These are phyloP conservation scores for Zoanthus sansibaricus DNA, from an alignment of 92 coral and sea anemone species.

Conservation along the genomic window DNA sequence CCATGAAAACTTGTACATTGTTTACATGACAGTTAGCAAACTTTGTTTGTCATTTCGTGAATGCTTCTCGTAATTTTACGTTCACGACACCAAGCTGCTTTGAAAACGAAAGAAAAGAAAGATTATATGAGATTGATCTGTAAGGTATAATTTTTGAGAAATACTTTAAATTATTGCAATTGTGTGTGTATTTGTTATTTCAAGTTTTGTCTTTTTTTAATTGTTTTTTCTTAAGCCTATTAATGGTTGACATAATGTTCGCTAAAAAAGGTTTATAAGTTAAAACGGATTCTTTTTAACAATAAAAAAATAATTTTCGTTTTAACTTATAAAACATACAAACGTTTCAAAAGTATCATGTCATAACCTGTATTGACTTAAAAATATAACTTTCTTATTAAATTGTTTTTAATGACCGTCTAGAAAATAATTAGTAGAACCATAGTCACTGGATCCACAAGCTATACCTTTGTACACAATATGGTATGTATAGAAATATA, in stretches of 20 bases:
- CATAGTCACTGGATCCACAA: neutral
- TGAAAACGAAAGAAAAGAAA: neutral
- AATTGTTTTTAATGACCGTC: too few relatives aligned
- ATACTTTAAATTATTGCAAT: neutral
- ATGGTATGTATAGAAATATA: neutral
- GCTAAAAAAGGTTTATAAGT: too few relatives aligned
- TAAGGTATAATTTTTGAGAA: neutral
- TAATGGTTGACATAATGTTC: too few relatives aligned
- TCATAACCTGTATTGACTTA: too few relatives aligned
- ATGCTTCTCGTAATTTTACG: neutral
- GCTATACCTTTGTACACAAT: neutral
- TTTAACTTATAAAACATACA: too few relatives aligned
- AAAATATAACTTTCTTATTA: too few relatives aligned
- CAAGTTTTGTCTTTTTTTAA: neutral
- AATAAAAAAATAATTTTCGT: too few relatives aligned
- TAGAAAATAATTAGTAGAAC: neutral
- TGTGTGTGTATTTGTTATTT: neutral
- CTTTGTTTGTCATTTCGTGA: conserved; percentile 30
- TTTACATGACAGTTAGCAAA: too few relatives aligned
- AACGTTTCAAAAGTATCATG: too few relatives aligned
- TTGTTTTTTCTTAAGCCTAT: neutral
- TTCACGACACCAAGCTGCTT: conserved; percentile 47
- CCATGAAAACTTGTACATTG: too few relatives aligned
- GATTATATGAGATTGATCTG: neutral
- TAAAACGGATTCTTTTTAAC: too few relatives aligned